Base-by-base conservation (phyloP, 2,113 vertebrate genomes). In the Tyrannus savana region DNA sequence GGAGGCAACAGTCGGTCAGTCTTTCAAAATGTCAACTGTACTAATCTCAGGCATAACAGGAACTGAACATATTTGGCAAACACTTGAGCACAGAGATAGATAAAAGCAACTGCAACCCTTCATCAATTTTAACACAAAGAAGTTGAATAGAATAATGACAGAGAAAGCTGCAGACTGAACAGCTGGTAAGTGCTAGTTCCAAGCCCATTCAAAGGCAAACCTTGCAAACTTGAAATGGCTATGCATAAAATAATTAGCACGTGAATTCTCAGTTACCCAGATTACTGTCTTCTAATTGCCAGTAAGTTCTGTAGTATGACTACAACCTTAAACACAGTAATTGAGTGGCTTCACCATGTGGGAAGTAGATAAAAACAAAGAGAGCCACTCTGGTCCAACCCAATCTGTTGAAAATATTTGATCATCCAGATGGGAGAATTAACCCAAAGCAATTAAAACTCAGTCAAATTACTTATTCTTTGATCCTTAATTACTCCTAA, bases 361-460 rank as follows among this genome's bases (percentile, higher is more conserved):
- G 58, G 33, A 91, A 66, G 35, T 4, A 69, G 33, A 63, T n/a
- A 75, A 84, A 94, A 79, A 72, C 19, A n/a, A 27, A 83, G 12
- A 25, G 6, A 71, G 19, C 8, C 52, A 47, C 30, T 42, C 47
- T 30, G 27, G 21, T 75, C 27, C 89, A 87, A 91, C 52, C 30
- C 73, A 75, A 75, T 78, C 81, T 72, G 78, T 89, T 84, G 84
- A 72, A 92, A 78, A 28, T 68, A 87, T 77, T 75, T 68, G 25
- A 78, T 82, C 49, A 78, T 23, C 37, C 77, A 93, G 69, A 91
- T 55, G 58, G 42, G 5, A 15, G 10, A 89, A 96, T 88, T 76
- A 94, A 79, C 59, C 63, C 39, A 85, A 90, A 88, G 41, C 74
- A 88, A 83, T 85, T 93, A 90, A 91, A 93, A 88, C 9, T 80